A percentile compares a stretch with the other conserved stretches of the same genome.
Conservation (phyloP, 1,140 invertebrate species). For the Brachionus manjavacas region DNA sequence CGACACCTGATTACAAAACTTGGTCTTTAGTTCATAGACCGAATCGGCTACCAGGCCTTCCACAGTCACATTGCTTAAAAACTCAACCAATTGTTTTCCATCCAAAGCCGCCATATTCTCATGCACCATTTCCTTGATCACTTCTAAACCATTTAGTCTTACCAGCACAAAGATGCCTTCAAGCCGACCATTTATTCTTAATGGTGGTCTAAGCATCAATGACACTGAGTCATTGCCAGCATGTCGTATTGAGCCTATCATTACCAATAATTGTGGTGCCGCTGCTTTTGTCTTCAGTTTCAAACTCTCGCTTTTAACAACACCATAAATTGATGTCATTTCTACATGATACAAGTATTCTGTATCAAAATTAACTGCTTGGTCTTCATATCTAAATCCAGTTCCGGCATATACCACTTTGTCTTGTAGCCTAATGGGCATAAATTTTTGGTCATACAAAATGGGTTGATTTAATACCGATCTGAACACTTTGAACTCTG, state of each 20-base stretch:
- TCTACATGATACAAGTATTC: neutral
- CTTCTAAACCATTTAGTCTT: neutral
- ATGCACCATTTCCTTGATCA: neutral
- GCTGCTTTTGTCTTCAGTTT: neutral
- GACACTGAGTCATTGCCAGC: neutral
- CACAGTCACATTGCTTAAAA: slow-evolving; percentile 7
- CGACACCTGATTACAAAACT: slow-evolving; percentile 20
- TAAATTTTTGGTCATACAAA: slow-evolving; percentile 3
- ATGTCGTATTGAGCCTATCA: neutral
- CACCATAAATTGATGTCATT: neutral
- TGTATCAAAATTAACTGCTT: neutral
- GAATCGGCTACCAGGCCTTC: neutral
- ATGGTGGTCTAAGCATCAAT: neutral
- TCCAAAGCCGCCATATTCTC: neutral
- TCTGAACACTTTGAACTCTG: neutral
- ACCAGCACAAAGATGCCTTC: neutral
- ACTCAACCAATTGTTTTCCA: neutral
- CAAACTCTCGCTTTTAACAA: neutral
- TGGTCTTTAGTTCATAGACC: neutral
- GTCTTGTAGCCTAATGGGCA: neutral
- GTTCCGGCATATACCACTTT: neutral
- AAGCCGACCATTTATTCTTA: neutral
- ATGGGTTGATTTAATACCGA: neutral
- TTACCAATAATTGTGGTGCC: neutral
- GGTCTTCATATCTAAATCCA: neutral